Evolutionary conservation across 2,797 vertebrate genomes (phyloP), one percentile per base, ranked within the genome.

Genomic region (Acridotheres tristis): DNA sequence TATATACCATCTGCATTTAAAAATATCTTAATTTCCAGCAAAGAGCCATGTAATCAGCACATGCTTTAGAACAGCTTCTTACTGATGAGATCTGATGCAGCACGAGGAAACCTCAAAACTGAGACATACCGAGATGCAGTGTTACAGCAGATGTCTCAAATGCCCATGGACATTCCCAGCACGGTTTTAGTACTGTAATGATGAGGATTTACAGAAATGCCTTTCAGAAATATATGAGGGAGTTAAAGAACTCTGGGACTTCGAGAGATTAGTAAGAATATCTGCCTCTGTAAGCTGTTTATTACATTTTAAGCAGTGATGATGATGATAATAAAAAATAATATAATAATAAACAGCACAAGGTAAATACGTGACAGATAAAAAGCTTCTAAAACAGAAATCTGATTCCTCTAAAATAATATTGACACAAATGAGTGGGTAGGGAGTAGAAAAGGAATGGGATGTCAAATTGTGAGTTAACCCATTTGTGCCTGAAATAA

Each of bases 191-290:
- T 92, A 88, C 84, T 30, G 0, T 47, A 84, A 94, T 95, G 94
- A 95, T 57, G 54, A 68, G 65, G 29, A 69, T 93, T 94, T 92
- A 78, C 94, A 94, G 88, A 96, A 94, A 81, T n/a, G 23, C 26
- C 47, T 75, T 58, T 84, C 69, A 83, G 66, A 84, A 88, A 48
- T 55, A 1, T 2, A 5, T 12, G n/a, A 65, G 20, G 57, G 57
- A 84, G 62, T 42, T 89, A 25, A 81, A 63, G 71, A 55, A 58
- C 55, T 82, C 27, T 30, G 30, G 10, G 27, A 16, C 5, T 77
- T 85, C 11, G 14, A 47, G 75, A 89, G 47, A 67, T 55, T 43
- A 58, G 29, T 43, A 38, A 88, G 62, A 50, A 43, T 72, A 23
- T 63, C 42, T 88, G 57, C 63, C 45, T 78, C 54, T 61, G 36